A percentile compares a stretch with the other conserved stretches of the same genome.
phyloP scores from a whole-genome alignment of 2,113 vertebrate species.

The Tachysurus vachellii region DNA sequence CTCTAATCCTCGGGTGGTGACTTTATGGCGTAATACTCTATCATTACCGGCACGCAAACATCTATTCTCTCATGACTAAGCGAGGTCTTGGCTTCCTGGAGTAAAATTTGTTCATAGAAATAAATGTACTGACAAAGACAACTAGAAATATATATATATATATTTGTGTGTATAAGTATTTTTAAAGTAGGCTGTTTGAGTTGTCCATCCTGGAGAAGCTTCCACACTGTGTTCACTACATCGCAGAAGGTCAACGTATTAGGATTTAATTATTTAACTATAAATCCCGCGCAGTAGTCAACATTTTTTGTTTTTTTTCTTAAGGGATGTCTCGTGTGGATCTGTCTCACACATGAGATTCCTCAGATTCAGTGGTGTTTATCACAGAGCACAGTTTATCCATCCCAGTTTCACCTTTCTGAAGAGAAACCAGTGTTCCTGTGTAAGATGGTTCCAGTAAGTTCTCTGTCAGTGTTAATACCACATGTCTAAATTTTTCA shows the following conservation, averaged over 20 bases:
- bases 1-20: constrained; percentile 32
- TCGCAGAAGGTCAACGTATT: no score
- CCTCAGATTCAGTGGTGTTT: background rate
- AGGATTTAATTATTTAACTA: background rate
- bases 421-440: background rate
- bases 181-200: background rate
- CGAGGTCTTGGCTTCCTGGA: background rate
- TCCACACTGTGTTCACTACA: no score
- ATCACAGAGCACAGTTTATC: background rate
- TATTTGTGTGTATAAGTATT: background rate
- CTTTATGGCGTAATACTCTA: constrained; percentile 11
- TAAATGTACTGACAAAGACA: background rate
- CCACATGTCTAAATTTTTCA: background rate
- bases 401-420: background rate
- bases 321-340: background rate
- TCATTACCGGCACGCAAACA: background rate
- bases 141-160: background rate
- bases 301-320: background rate
- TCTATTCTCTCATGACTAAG: constrained; percentile 5
- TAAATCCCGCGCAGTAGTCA: background rate
- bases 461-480: constrained; percentile 1
- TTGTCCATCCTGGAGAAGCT: background rate
- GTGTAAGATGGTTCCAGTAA: background rate
- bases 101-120: background rate
- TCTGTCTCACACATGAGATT: background rate